Evolutionary conservation across 2,888 invertebrate species (phyloP), one percentile per base, ranked within the genome.

Genomic region (Drosophila ezoana): DNA sequence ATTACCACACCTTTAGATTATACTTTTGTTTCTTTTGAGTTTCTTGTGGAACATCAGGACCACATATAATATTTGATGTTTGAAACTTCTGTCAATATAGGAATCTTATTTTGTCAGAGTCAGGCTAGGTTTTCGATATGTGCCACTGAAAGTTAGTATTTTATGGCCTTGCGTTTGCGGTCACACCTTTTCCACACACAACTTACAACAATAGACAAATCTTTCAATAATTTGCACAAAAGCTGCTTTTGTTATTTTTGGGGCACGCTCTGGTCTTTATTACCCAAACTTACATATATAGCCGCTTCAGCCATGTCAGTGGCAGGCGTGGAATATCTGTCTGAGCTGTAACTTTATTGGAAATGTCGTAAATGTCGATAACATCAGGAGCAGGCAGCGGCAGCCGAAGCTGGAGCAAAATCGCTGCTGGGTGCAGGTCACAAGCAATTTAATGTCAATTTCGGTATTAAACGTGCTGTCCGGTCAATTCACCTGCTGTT

Each of bases 381-480:
- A 87, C 81, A 88, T 63, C 62, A 28, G 35, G 67, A 69, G 65
- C 54, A 59, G 47, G n/a, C 8, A 35, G 48, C 23, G 23, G 41
- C 61, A 69, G 58, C 49, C 47, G 49, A 40, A 53, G 60, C 43
- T 45, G 60, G 35, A 54, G 61, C 37, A 33, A 20, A 44, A 56
- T 44, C 33, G 56, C 41, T 53, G 52, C 32, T 73, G 60, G 63
- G 58, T 76, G 65, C 75, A 81, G 85, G 89, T 87, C 89, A 87
- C 73, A 89, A 87, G 89, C 87, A 89, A 89, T 89, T 85, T 85
- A 87, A 89, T 85, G 87, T 85, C 85, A 89, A 89, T 85, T 89
- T 89, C 76, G 75, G 82, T 89, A 85, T 85, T 84, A 89, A 87
- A 77, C 82, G 79, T 81, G 89, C 79, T 73, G 79, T 65, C 77